Base-by-base conservation (phyloP, 2,797 vertebrate species). In the Gymnoscopelus microlampas region DNA sequence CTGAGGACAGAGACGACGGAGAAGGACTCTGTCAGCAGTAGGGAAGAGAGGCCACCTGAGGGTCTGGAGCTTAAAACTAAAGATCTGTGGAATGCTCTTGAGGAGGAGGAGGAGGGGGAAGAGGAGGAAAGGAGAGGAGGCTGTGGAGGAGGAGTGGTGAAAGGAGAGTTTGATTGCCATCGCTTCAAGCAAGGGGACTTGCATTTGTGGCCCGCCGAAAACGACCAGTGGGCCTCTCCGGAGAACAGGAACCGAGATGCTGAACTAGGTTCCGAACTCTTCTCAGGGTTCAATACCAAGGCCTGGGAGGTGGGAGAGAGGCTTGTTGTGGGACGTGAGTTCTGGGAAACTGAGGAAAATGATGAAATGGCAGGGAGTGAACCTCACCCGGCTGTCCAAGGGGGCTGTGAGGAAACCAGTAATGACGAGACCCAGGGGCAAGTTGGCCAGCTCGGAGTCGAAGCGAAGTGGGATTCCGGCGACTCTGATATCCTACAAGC, bases 321-420 rank as follows among this genome's bases (percentile, higher is more conserved):
- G 53, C 76, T 91, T 1, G 85, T 86, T 5, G 85, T 88, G 50
- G 91, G 90, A 55, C 85, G 86, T 77, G 90, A 91, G 72, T 91
- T 91, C 74, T 94, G 92, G 92, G 92, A 93, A 64, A 80, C 78
- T 1, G 91, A 94, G 71, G 93, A 89, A 81, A 94, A 95, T 3
- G 91, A 95, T 70, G 93, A 95, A 81, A 83, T 92, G 44, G 94
- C 94, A 29, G 90, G 84, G 74, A 92, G 91, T 53, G 93, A 95
- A 64, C 90, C 91, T 78, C 91, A 94, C 76, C 93, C 93, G 11
- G 82, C 85, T 49, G 35, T 86, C 62, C 14, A 85, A 60, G 83
- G 85, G 39, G 76, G 74, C 51, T 63, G 64, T 60, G 87, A 91
- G 57, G 89, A 91, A 71, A 76, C 55, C n/a, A 85, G 77, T 75